Conservation (phyloP, 2,888 invertebrate genomes). For the Notodonta ziczac region DNA sequence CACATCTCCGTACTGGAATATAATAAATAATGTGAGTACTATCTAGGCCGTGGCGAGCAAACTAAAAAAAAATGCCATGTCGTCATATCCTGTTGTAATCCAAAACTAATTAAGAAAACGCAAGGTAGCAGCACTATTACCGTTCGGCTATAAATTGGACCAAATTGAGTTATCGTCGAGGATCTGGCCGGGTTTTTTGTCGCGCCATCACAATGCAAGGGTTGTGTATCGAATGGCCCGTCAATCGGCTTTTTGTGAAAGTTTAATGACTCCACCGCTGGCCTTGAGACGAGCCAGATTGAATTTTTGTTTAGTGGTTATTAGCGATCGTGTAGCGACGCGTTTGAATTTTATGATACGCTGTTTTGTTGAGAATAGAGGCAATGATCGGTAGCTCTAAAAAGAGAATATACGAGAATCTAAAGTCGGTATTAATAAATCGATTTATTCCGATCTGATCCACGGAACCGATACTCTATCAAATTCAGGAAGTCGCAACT, state of each 20-base stretch:
- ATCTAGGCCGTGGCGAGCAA: too few relatives aligned
- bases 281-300: slow-evolving; percentile 38
- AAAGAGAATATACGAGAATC: too few relatives aligned
- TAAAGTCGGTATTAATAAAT: too few relatives aligned
- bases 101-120: slow-evolving; percentile 38
- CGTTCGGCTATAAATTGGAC: slow-evolving; percentile 37
- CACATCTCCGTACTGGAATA: too few relatives aligned
- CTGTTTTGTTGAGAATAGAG: neutral
- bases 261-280: slow-evolving; percentile 43
- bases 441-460: too few relatives aligned
- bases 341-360: neutral
- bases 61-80: neutral
- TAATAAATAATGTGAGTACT: too few relatives aligned
- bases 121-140: slow-evolving; percentile 37
- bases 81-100: slow-evolving; percentile 6
- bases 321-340: neutral
- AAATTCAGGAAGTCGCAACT: too few relatives aligned
- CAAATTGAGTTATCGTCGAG: slow-evolving; percentile 56
- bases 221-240: slow-evolving; percentile 41
- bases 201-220: slow-evolving; percentile 35
- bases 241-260: slow-evolving; percentile 42
- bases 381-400: too few relatives aligned
- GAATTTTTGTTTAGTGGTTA: slow-evolving; percentile 32
- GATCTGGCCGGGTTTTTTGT: slow-evolving; percentile 48
- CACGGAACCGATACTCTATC: too few relatives aligned